Evolutionary conservation across 2,113 vertebrate genomes (phyloP).

Genomic region (Thryonomys swinderianus): DNA sequence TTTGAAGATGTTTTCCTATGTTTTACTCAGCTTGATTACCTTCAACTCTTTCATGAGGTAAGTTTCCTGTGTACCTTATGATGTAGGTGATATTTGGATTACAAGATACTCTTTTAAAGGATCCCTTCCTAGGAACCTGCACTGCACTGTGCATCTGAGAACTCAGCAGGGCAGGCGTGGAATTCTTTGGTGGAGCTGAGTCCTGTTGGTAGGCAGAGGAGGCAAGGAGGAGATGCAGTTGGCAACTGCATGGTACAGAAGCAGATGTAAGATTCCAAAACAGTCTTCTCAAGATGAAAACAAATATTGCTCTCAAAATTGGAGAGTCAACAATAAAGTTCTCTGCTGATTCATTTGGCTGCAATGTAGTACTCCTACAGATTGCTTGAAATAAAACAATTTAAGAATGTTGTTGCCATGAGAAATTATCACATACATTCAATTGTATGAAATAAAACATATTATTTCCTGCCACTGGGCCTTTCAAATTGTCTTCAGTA

Average conservation of each 20-base stretch:
- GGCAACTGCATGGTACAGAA: background rate
- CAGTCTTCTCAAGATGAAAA: constrained; percentile 31
- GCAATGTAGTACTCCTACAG: constrained; percentile 50
- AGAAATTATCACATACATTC: constrained; percentile 35
- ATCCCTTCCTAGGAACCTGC: background rate
- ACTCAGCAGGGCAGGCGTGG: background rate
- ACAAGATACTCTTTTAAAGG: background rate
- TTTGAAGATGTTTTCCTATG: constrained; percentile 33
- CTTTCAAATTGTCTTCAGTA: background rate
- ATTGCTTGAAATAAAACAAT: constrained; percentile 47
- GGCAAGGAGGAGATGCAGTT: background rate
- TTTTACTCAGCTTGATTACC: constrained; percentile 24
- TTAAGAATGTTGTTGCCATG: background rate
- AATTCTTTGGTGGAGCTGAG: background rate
- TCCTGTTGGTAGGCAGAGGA: background rate
- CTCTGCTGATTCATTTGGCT: constrained; percentile 60
- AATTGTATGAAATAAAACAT: background rate
- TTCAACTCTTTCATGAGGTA: constrained; percentile 6
- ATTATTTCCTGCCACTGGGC: background rate
- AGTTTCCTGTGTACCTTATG: background rate
- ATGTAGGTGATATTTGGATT: constrained; percentile 18
- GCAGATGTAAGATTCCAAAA: background rate
- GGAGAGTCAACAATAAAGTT: background rate
- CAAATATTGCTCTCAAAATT: constrained; percentile 33
- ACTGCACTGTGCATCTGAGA: background rate